These are phyloP conservation scores for Stegana nigrithorax DNA, from an alignment of 2,888 invertebrate species.

Conservation along the genomic window DNA sequence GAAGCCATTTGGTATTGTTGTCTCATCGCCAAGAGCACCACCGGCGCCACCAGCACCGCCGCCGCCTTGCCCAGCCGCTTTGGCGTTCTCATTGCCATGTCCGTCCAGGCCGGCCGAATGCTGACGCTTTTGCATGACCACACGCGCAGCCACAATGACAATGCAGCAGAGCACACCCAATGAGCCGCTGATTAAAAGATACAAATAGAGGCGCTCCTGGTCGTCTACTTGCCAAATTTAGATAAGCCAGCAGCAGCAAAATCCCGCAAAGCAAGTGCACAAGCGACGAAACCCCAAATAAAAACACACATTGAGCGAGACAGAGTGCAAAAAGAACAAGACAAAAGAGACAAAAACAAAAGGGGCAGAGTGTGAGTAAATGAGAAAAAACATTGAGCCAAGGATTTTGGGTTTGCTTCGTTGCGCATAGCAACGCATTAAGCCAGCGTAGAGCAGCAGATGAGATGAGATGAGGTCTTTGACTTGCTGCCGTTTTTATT, in stretches of 20 bases:
- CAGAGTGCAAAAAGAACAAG: slow-evolving; percentile 26
- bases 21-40: slow-evolving; percentile 69
- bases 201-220: slow-evolving; percentile 78
- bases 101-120: slow-evolving; percentile 70
- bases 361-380: not conserved
- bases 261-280: slow-evolving; percentile 28
- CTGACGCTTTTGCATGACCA: slow-evolving; percentile 76
- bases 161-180: slow-evolving; percentile 79
- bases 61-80: slow-evolving; percentile 46
- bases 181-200: slow-evolving; percentile 81
- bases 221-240: slow-evolving; percentile 51
- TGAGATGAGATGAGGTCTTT: not conserved
- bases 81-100: slow-evolving; percentile 71
- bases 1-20: slow-evolving; percentile 84
- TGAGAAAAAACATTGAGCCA: not conserved
- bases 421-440: no score
- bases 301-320: no score
- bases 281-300: no score
- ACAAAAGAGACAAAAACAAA: not conserved
- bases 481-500: not conserved
- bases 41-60: slow-evolving; percentile 30
- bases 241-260: slow-evolving; percentile 1
- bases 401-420: no score
- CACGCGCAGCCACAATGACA: slow-evolving; percentile 76
- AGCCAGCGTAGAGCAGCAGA: no score